These are phyloP conservation scores for Venturia canescens DNA, from an alignment of 1,140 invertebrate genomes.

Conservation along the genomic window DNA sequence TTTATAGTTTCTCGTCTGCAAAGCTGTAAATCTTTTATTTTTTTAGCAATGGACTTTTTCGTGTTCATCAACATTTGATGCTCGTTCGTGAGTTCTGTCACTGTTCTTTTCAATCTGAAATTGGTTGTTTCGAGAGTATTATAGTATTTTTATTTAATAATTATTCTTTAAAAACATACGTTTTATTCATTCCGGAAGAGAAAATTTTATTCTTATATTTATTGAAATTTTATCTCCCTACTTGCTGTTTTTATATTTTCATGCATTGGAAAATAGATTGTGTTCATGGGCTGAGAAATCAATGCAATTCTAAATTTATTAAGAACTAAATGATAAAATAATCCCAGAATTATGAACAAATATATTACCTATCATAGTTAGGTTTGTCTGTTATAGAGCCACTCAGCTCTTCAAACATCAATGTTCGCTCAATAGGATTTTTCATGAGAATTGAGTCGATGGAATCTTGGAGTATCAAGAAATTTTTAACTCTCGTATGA, in stretches of 20 bases:
- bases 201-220: too few relatives aligned
- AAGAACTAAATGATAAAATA: not conserved
- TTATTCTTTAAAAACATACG: too few relatives aligned
- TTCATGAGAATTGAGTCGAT: constrained; percentile 17
- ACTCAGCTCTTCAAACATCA: constrained; percentile 39
- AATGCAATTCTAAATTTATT: too few relatives aligned
- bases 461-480: constrained; percentile 29
- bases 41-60: not conserved
- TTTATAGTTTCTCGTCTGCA: not conserved
- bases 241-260: too few relatives aligned
- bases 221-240: too few relatives aligned
- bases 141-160: too few relatives aligned
- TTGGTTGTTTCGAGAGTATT: too few relatives aligned
- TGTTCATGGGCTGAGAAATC: too few relatives aligned
- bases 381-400: constrained; percentile 3
- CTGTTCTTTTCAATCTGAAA: too few relatives aligned
- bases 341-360: not conserved
- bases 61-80: too few relatives aligned
- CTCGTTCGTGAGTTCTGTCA: too few relatives aligned
- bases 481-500: not conserved
- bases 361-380: constrained; percentile 18
- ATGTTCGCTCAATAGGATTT: not conserved
- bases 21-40: not conserved
- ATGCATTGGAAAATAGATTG: not conserved
- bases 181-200: too few relatives aligned